Evolutionary conservation across 2,888 invertebrate genomes (phyloP).

Genomic region (Julus scanicus): DNA sequence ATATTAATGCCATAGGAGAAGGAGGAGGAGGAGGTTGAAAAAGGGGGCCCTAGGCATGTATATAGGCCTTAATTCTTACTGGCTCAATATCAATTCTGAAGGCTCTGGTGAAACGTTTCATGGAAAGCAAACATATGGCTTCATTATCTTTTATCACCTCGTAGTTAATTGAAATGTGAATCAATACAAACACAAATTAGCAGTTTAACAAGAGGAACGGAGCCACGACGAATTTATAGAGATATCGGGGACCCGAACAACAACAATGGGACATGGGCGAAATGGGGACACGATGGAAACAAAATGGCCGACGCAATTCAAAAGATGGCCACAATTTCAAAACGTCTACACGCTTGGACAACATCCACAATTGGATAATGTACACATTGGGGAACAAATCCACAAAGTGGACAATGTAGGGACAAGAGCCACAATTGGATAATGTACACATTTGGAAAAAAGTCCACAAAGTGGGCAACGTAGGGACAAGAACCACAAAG

Average conservation of each 20-base stretch:
- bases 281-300: background rate
- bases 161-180: constrained; percentile 57
- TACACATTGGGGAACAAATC: no score
- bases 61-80: constrained; percentile 18
- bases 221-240: background rate
- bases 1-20: background rate
- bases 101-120: constrained; percentile 36
- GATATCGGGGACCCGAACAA: background rate
- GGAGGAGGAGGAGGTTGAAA: background rate
- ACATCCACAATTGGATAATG: no score
- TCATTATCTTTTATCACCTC: constrained; percentile 56
- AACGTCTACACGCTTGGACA: no score
- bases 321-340: no score
- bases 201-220: constrained; percentile 53
- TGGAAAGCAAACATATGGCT: constrained; percentile 56
- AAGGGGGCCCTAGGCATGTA: no score
- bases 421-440: no score
- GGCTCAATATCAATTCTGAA: constrained; percentile 28
- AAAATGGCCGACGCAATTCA: no score
- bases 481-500: no score
- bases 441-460: no score
- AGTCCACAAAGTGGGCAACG: no score
- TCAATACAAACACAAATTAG: constrained; percentile 57
- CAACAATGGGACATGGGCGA: background rate
- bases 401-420: no score